Evolutionary conservation across 1,140 invertebrate species (phyloP), one percentile per base, ranked within the genome.

Genomic region (Cotesia vestalis): DNA sequence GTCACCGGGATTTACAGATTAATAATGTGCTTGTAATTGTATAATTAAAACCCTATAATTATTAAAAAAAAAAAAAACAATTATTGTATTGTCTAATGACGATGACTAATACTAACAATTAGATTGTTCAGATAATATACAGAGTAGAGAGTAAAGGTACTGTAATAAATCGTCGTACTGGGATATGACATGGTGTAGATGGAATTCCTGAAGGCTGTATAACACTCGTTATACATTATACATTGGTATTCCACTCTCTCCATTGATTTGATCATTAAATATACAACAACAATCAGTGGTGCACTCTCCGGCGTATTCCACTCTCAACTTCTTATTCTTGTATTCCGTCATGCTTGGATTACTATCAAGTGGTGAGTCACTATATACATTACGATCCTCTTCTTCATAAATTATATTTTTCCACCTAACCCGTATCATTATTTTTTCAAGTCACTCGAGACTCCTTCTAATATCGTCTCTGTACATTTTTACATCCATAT

Each of bases 341-440:
- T 60, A 69, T 40, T 53, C n/a, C 35, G 61, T 66, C 63, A 72
- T 36, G 70, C 70, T 38, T 66, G 70, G 70, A 72, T 72, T 72
- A 64, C n/a, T 60, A 72, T 72, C 70, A 72, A 66, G 70, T 72
- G 70, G 53, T 72, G 70, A 72, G 70, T 72, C 70, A 72, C 53
- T 66, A 6, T 20, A 17, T 46, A 70, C 38, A 66, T 69, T 51
- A 72, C 51, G 27, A 66, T 57, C 46, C 4, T 63, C 14, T 59
- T 66, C 35, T 27, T 63, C n/a, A 57, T 59, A 51, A 51, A 11
- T 51, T 12, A 17, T 52, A 11, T n/a, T 11, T 62, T 62, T 27
- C 1, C 34, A 34, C 8, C 9, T 34, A 11, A 27, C 27, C 27
- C 27, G 27, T 27, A 27, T 27, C 27, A 27, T 27, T 27, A 27